phyloP scores from a whole-genome alignment of 2,888 invertebrate species.

The Spialia ferax region DNA sequence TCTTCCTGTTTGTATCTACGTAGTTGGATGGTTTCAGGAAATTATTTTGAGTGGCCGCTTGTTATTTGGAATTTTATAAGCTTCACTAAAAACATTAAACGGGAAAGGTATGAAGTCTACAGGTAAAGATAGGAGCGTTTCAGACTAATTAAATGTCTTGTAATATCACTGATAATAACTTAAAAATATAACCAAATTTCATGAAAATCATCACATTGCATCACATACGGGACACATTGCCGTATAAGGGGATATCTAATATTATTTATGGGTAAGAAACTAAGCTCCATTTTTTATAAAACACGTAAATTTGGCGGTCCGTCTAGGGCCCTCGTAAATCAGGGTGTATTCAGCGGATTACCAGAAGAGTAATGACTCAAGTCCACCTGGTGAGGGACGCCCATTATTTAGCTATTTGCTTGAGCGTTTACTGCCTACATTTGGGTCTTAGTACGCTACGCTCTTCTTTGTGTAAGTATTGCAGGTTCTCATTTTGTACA shows the following conservation, averaged over 20 bases:
- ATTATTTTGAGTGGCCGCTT: no score
- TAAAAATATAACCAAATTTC: no score
- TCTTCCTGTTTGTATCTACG: no score
- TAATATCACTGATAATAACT: no score
- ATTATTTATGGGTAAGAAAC: constrained; percentile 79
- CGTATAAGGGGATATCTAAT: constrained; percentile 60
- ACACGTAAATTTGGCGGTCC: constrained; percentile 82
- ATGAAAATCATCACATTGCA: no score
- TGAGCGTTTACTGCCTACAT: constrained; percentile 62
- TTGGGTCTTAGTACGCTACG: constrained; percentile 45
- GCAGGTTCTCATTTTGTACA: background rate
- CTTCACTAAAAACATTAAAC: no score
- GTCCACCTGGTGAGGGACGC: constrained; percentile 83
- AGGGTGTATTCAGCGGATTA: constrained; percentile 83
- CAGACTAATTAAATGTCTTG: no score
- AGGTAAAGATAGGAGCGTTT: no score
- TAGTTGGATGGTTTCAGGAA: no score
- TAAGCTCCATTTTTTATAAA: constrained; percentile 84
- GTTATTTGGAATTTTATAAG: no score
- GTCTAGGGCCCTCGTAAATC: constrained; percentile 80
- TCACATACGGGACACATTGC: constrained; percentile 26
- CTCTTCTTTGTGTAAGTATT: background rate
- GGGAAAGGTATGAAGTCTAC: no score
- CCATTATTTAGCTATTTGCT: constrained; percentile 79
- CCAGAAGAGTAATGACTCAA: constrained; percentile 83